Evolutionary conservation across 2,113 vertebrate genomes (phyloP), one percentile per base, ranked within the genome.

Genomic region (Bufo bufo): DNA sequence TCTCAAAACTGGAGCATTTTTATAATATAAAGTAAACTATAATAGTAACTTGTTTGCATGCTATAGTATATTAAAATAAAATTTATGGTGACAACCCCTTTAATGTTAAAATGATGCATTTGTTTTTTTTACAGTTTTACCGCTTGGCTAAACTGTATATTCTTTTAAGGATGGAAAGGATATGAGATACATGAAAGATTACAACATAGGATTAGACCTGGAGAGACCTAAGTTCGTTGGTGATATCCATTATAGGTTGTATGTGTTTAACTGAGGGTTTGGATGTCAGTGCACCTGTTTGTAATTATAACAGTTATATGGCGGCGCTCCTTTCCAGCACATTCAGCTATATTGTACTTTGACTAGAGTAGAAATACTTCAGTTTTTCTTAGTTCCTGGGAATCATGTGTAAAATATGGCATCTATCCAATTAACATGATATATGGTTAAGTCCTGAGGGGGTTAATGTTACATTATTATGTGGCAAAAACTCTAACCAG

Each of bases 381-480:
- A 87, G 10, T 59, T 47, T 82, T 54, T 11, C 19, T 12, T 80
- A 77, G 23, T 87, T 87, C 66, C 86, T 74, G 43, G 13, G 50
- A 61, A 87, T 87, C 43, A 45, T 56, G 52, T 52, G 72, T 23
- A 72, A 87, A 82, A 87, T 74, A 82, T 72, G 54, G 54, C 33
- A 72, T 87, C 47, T 82, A 61, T 87, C 66, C 86, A 87, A 82
- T 74, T 82, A 82, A 82, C 65, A 58, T 87, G 78, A 87, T 74
- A 74, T 56, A 82, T 87, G 59, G 82, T 87, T 82, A 59, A 74
- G 49, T 49, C 77, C 43, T 56, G 33, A 82, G 78, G 52, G 47
- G 77, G 77, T 87, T 87, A 82, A 82, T 72, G 77, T 87, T 81
- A 87, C 52, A 87, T 87, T 87, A 87, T 58, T 58, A 87, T 81